A percentile compares a stretch with the other conserved stretches of the same genome.
Evolutionary conservation across 2,888 invertebrate species (phyloP).

Genomic region (Ligdia adustata): DNA sequence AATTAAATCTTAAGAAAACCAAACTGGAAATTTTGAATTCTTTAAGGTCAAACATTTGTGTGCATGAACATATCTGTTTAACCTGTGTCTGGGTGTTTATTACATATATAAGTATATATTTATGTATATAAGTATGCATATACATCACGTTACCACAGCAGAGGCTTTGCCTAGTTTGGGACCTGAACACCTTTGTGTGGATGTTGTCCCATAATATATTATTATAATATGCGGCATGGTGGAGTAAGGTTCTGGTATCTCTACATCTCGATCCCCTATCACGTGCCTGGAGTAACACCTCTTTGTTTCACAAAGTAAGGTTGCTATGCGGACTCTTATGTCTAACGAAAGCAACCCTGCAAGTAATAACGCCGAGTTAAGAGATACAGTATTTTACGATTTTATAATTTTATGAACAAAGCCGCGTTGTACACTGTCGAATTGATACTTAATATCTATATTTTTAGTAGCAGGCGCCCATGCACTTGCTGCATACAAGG

Average conservation of each 20-base stretch:
- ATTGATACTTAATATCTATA: background rate
- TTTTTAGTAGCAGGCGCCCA: slow-evolving; percentile 4
- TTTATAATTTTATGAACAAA: background rate
- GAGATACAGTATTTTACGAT: background rate
- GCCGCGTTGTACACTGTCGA: background rate
- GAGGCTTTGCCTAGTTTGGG: no score
- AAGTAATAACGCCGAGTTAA: slow-evolving; percentile 1
- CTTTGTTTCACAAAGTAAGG: background rate
- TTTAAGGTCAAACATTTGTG: no score
- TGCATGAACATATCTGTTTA: no score
- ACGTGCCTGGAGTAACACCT: background rate
- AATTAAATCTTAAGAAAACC: no score
- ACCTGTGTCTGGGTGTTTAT: no score
- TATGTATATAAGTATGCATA: no score
- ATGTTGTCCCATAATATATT: no score
- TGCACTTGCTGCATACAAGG: slow-evolving; percentile 4
- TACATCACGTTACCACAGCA: no score
- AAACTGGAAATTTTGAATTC: no score
- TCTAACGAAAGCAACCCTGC: slow-evolving; percentile 3
- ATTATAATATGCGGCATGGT: background rate
- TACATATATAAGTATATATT: no score
- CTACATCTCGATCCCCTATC: background rate
- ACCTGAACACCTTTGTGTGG: no score
- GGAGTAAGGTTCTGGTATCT: background rate
- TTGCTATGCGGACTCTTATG: background rate